Conservation (phyloP, 1,140 invertebrate genomes). For the Scaptomyza pallida region DNA sequence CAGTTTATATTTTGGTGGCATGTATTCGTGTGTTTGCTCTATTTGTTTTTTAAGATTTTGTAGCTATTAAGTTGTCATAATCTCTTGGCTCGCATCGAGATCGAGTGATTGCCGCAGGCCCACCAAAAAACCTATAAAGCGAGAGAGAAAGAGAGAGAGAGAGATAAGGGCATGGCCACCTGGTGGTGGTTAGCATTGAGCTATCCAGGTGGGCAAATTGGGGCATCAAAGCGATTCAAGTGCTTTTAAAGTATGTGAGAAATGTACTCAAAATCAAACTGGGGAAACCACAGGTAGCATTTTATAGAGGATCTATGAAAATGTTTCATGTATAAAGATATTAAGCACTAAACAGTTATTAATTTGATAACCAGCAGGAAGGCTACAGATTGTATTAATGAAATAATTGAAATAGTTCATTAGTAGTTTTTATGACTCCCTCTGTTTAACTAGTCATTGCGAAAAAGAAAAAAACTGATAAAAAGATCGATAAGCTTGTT, state of each 20-base stretch:
- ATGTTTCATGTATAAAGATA: neutral
- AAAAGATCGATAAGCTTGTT: conserved; percentile 18
- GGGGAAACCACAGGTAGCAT: conserved; percentile 10
- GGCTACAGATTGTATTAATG: too few relatives aligned
- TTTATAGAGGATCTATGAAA: neutral
- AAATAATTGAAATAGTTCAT: too few relatives aligned
- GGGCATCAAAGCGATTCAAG: conserved; percentile 8
- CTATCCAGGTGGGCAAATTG: conserved; percentile 53
- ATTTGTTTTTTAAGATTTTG: conserved; percentile 71
- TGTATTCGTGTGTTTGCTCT: conserved; percentile 64
- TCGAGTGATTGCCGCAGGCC: conserved; percentile 50
- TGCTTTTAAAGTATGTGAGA: neutral
- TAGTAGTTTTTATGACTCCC: too few relatives aligned
- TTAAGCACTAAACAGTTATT: neutral
- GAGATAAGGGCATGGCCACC: conserved; percentile 38
- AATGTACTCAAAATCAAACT: conserved; percentile 9
- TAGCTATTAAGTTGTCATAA: conserved; percentile 80
- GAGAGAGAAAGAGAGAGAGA: neutral
- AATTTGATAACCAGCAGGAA: too few relatives aligned
- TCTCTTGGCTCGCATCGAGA: conserved; percentile 51
- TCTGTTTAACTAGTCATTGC: conserved; percentile 4
- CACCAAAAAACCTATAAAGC: conserved; percentile 5
- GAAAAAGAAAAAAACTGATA: neutral
- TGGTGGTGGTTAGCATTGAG: conserved; percentile 35
- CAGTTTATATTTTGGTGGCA: conserved; percentile 52